Evolutionary conservation across 2,888 invertebrate genomes (phyloP).

Genomic region (Morpho achilles): DNA sequence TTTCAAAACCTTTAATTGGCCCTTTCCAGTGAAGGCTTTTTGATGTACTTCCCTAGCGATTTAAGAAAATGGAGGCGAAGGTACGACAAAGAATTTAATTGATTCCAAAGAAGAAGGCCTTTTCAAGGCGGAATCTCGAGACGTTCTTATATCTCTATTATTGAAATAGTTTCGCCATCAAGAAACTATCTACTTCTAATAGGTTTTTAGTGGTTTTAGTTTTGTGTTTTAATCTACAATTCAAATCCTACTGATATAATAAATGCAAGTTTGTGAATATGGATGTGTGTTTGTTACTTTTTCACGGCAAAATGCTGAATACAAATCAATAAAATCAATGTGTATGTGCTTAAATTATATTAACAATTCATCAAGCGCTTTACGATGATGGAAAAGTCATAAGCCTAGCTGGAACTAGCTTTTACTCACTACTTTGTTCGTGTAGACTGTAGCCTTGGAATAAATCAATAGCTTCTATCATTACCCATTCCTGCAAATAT

Average conservation of each 20-base stretch:
- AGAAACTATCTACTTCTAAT: constrained; percentile 23
- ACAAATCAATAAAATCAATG: no score
- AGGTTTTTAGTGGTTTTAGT: constrained; percentile 8
- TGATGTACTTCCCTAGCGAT: constrained; percentile 46
- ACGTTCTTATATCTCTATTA: constrained; percentile 25
- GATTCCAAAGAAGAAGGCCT: constrained; percentile 56
- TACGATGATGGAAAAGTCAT: no score
- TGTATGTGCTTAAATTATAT: no score
- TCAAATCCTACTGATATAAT: background rate
- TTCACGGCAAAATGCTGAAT: no score
- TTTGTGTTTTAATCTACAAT: constrained; percentile 3
- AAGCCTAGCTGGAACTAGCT: no score
- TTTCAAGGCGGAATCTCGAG: constrained; percentile 32
- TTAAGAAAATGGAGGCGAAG: constrained; percentile 59
- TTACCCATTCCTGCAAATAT: no score
- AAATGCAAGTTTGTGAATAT: no score
- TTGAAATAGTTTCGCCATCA: constrained; percentile 27
- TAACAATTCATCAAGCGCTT: no score
- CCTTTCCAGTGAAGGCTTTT: constrained; percentile 51
- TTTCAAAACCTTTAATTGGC: constrained; percentile 73
- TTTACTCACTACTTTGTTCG: no score
- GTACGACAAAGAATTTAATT: constrained; percentile 68
- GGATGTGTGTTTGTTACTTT: no score
- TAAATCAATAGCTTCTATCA: no score
- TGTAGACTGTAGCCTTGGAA: no score